Conservation (phyloP, 2,113 vertebrate species). For the Bos javanicus region DNA sequence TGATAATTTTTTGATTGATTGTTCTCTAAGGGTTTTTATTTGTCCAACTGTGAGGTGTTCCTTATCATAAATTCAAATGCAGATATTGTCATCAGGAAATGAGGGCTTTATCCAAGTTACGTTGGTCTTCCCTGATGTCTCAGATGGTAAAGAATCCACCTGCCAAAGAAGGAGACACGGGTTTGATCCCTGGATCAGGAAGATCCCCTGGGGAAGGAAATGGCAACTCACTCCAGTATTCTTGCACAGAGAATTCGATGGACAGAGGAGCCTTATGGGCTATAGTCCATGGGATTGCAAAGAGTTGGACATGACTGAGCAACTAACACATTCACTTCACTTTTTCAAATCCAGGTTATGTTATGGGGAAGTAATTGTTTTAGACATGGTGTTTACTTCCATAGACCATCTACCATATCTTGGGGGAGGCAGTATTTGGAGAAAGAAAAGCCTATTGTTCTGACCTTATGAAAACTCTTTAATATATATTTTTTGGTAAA, state of each 20-base stretch:
- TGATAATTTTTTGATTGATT: not conserved
- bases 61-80: not conserved
- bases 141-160: not conserved
- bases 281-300: not conserved
- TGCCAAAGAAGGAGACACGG: not conserved
- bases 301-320: not conserved
- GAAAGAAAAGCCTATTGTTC: not conserved
- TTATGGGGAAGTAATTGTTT: not conserved
- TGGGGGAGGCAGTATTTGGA: not conserved
- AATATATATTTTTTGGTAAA: not conserved
- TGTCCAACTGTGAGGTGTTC: not conserved
- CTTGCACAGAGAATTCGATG: rapidly evolving
- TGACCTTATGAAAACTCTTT: not conserved
- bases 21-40: not conserved
- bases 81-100: not conserved
- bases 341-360: not conserved
- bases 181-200: not conserved
- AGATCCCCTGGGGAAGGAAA: not conserved
- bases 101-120: not conserved
- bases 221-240: not conserved
- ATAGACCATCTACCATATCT: not conserved
- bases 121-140: not conserved
- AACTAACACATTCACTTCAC: not conserved
- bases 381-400: not conserved
- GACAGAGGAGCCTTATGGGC: not conserved